Conservation (phyloP, 2,797 vertebrate species). For the Myripristis jacobus region DNA sequence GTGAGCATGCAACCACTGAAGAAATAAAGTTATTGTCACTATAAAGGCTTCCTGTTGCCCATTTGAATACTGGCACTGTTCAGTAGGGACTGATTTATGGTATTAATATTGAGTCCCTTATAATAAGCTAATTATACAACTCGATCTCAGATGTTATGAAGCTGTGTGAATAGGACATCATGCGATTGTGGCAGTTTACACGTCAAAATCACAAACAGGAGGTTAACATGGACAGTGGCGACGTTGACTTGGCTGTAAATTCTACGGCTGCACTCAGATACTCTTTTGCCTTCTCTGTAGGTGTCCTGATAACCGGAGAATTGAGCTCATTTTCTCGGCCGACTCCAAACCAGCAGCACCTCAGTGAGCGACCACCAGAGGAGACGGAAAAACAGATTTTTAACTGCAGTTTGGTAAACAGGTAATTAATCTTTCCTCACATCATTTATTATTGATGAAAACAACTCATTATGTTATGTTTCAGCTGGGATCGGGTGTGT, state of each 20-base stretch:
- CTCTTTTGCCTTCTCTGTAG: constrained; percentile 71
- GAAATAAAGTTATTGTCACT: not conserved
- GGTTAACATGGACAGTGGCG: constrained; percentile 3
- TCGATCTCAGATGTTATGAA: not conserved
- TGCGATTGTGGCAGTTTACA: not conserved
- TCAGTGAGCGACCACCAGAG: constrained; percentile 52
- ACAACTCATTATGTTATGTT: not conserved
- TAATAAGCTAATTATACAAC: not conserved
- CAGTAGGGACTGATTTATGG: no score
- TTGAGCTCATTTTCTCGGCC: constrained; percentile 44
- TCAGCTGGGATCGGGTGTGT: constrained; percentile 9
- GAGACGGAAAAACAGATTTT: constrained; percentile 54
- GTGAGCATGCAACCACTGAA: not conserved
- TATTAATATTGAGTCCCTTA: no score
- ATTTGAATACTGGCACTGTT: not conserved
- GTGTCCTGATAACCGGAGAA: constrained; percentile 73
- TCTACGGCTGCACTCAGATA: constrained; percentile 23
- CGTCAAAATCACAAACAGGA: constrained; percentile 18
- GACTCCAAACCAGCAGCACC: constrained; percentile 53
- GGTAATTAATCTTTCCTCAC: constrained; percentile 69
- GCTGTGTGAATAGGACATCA: no score
- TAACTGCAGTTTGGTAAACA: constrained; percentile 66
- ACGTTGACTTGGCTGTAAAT: constrained; percentile 11
- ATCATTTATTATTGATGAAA: constrained; percentile 39
- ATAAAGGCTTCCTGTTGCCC: not conserved